Evolutionary conservation across 1,140 invertebrate species (phyloP).

Genomic region (Adoxophyes honmai): DNA sequence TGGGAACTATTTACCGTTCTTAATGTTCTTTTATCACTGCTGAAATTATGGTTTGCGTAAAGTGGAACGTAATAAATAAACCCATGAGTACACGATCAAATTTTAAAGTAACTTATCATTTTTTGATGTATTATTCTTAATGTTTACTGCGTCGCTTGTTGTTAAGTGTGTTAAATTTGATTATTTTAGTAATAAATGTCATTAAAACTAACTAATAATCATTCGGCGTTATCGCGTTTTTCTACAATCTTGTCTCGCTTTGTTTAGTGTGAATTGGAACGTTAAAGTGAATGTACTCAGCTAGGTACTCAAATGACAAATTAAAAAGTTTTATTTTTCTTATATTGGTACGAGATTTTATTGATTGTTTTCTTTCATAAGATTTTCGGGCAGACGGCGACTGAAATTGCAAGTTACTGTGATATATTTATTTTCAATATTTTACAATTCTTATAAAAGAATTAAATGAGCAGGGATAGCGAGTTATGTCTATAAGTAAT

Average conservation of each 20-base stretch:
- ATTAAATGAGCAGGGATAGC: constrained; percentile 77
- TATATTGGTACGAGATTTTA: constrained; percentile 78
- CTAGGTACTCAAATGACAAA: constrained; percentile 69
- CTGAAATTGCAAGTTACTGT: constrained; percentile 77
- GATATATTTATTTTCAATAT: constrained; percentile 77
- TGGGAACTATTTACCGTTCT: too few species aligned
- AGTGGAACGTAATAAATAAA: too few species aligned
- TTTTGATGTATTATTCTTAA: too few species aligned
- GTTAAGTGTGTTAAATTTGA: too few species aligned
- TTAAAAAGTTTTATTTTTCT: constrained; percentile 79
- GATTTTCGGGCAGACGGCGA: constrained; percentile 77
- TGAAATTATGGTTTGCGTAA: too few species aligned
- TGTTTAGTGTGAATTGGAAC: constrained; percentile 52
- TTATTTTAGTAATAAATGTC: too few species aligned
- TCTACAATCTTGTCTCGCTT: constrained; percentile 28
- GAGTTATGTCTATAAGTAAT: constrained; percentile 78
- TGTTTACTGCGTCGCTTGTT: too few species aligned
- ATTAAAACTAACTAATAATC: too few species aligned
- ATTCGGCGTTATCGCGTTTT: too few species aligned
- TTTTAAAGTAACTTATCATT: too few species aligned
- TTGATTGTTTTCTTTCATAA: constrained; percentile 78
- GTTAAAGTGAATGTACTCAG: constrained; percentile 74
- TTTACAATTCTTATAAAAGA: constrained; percentile 76
- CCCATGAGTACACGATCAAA: too few species aligned
- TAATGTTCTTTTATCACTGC: too few species aligned